phyloP scores from a whole-genome alignment of 2,797 vertebrate genomes.

The Cephalopachus bancanus region DNA sequence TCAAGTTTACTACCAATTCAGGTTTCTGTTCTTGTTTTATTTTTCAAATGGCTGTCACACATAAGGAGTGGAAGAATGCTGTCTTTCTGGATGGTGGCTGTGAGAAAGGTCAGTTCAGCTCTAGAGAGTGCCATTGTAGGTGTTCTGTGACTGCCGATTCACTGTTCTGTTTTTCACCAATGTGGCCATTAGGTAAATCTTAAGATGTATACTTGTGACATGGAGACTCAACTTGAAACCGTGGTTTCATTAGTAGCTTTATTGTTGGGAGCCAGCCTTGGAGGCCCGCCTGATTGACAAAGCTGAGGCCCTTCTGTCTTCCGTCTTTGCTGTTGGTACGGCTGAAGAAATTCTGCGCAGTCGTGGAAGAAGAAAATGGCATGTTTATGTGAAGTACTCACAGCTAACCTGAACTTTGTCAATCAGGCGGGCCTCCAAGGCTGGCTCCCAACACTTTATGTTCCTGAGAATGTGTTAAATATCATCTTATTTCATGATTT shows the following conservation, averaged over 20 bases:
- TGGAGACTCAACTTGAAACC: not conserved
- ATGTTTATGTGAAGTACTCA: too few relatives aligned
- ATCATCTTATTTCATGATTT: not conserved
- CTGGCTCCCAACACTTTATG: too few relatives aligned
- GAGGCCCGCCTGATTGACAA: too few relatives aligned
- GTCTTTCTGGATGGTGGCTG: not conserved
- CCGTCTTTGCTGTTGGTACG: too few relatives aligned
- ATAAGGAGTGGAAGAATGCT: not conserved
- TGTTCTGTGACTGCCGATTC: not conserved
- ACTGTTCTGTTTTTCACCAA: not conserved
- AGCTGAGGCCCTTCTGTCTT: too few relatives aligned
- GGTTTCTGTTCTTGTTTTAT: not conserved
- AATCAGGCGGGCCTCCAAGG: too few relatives aligned
- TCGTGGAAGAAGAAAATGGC: too few relatives aligned
- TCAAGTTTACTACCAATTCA: not conserved
- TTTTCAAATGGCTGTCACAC: not conserved
- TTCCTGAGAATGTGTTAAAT: not conserved
- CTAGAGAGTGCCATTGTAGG: not conserved
- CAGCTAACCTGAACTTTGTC: too few relatives aligned
- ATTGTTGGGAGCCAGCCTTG: too few relatives aligned
- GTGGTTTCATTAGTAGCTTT: not conserved
- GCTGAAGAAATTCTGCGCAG: too few relatives aligned
- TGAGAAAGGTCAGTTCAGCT: not conserved
- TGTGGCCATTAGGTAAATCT: not conserved
- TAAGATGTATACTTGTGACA: not conserved